Conservation (phyloP, 2,797 vertebrate species). For the Pipistrellus pygmaeus region DNA sequence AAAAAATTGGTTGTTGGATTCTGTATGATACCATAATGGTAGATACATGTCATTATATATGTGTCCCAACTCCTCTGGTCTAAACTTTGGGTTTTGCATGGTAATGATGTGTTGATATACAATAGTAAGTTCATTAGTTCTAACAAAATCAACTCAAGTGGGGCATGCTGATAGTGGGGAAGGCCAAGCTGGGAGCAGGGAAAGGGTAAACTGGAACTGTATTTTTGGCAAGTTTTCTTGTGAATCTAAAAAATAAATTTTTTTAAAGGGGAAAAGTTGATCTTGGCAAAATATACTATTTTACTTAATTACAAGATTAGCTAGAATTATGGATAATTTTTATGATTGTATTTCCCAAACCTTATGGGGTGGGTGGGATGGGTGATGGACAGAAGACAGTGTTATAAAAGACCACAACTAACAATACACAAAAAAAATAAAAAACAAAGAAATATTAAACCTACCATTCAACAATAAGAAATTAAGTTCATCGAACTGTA, state of each 20-base stretch:
- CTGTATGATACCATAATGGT: neutral
- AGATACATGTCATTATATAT: neutral
- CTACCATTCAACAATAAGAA: conserved; percentile 50
- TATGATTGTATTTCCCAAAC: conserved; percentile 61
- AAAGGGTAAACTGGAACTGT: neutral
- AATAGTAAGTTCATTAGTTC: neutral
- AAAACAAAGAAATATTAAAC: neutral
- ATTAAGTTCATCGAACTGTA: conserved; percentile 20
- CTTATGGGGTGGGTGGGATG: neutral
- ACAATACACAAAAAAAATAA: neutral
- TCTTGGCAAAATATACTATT: conserved; percentile 40
- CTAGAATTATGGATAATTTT: conserved; percentile 15
- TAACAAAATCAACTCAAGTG: neutral
- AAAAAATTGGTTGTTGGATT: neutral
- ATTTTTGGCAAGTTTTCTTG: neutral
- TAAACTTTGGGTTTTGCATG: neutral
- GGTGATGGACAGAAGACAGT: neutral
- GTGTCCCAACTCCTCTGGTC: neutral
- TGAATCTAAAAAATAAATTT: conserved; percentile 27
- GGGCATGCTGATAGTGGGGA: neutral
- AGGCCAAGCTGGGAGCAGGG: neutral
- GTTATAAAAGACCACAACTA: conserved; percentile 9
- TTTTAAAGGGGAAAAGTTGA: conserved; percentile 30
- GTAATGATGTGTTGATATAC: neutral
- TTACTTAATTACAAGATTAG: neutral